Conservation (phyloP, 2,797 vertebrate genomes). For the Sebastes aleutianus region DNA sequence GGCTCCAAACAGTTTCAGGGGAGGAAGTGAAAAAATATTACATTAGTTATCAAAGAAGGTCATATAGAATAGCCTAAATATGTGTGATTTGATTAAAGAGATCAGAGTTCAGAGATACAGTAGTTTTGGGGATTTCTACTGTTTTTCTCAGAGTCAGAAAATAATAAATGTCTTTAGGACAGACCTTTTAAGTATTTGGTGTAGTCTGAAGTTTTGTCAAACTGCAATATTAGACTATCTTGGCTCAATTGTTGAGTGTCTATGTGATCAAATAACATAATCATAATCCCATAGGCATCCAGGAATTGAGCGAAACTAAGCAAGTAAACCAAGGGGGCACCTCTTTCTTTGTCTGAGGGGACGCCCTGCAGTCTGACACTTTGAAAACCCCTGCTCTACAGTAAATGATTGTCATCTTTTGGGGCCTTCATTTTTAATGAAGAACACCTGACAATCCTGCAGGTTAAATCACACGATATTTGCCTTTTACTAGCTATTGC, state of each 20-base stretch:
- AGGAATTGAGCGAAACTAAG: background rate
- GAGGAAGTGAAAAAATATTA: background rate
- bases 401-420: background rate
- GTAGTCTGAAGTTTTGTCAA: too few species aligned
- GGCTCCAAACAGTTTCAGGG: too few species aligned
- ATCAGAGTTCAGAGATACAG: background rate
- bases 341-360: background rate
- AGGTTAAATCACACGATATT: background rate
- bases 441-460: too few species aligned
- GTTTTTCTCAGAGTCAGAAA: background rate
- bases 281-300: background rate
- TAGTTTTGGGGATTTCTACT: background rate
- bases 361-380: background rate
- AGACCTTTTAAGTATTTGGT: background rate
- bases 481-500: background rate
- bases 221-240: too few species aligned
- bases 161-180: background rate
- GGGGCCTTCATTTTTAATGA: too few species aligned
- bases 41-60: background rate
- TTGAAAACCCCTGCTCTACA: background rate
- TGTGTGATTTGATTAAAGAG: background rate
- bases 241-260: background rate
- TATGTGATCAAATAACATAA: background rate
- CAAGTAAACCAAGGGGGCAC: too few species aligned
- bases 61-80: background rate